Base-by-base conservation (phyloP, 2,797 vertebrate species). In the Oryzias sinensis region DNA sequence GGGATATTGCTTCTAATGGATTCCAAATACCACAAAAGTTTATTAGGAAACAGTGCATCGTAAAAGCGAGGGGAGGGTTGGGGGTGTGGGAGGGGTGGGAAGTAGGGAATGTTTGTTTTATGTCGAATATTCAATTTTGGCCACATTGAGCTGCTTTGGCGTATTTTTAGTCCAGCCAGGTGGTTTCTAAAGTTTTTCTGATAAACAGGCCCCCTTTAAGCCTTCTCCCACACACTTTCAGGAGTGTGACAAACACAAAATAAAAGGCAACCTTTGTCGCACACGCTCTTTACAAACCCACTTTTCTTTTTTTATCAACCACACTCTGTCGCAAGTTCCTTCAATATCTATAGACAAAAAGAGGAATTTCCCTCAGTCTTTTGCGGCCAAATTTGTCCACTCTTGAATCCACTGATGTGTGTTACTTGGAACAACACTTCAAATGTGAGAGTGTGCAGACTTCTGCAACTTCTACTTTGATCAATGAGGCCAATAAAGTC, bases 21-120 rank as follows among this genome's bases (percentile, higher is more conserved):
- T 92, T 90, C 86, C 89, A 91, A 92, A 89, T 88, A 90, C 88
- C 87, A 90, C 87, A 90, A 89, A 91, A 81, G 86, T 93, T 91
- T 92, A 92, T 90, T 90, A 90, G 90, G 86, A 89, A 89, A 81
- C 77, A 57, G 82, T 76, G 88, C 79, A 68, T 88, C 67, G 65
- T 91, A 89, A 92, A 92, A 85, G 66, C 51, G 52, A 49, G 66
- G 56, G 67, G 59, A 25, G 25, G 67, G 9, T 13, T 44, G 43
- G 14, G 65, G 68, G 49, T 20, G 60, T 40, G 43, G 57, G 74
- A 45, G 24, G 33, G 53, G 65, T 43, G 52, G 48, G 65, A 47
- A 53, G 53, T 25, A 57, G 20, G 20, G 46, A 41, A 46, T 17
- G 59, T 67, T 57, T 65, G 72, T 71, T 83, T 76, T 68, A n/a